Percentiles rank a stretch among this genome's conserved stretches.
These are phyloP conservation scores for Microctonus hyperodae DNA, from an alignment of 2,888 invertebrate genomes.

Conservation along the genomic window DNA sequence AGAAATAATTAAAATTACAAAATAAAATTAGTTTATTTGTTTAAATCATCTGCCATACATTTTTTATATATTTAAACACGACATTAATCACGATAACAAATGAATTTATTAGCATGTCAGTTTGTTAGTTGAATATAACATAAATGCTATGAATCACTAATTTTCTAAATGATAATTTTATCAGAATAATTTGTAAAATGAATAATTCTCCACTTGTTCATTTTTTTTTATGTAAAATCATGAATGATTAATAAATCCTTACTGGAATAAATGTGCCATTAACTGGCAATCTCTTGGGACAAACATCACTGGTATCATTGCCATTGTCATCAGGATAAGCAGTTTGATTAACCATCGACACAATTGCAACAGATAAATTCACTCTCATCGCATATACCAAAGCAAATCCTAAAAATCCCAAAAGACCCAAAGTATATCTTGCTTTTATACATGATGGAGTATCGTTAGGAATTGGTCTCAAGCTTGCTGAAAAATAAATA, in stretches of 20 bases:
- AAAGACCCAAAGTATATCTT: constrained; percentile 79
- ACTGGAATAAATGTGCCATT: constrained; percentile 56
- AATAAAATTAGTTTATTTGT: too few relatives aligned
- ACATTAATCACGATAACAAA: neutral
- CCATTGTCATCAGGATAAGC: constrained; percentile 67
- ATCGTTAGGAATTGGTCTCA: constrained; percentile 58
- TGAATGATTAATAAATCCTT: constrained; percentile 33
- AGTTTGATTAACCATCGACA: constrained; percentile 89
- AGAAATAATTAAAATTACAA: constrained; percentile 45
- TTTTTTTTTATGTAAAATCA: neutral
- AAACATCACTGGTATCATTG: constrained; percentile 69
- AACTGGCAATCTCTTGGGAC: constrained; percentile 64
- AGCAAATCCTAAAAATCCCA: constrained; percentile 88
- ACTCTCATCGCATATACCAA: constrained; percentile 91
- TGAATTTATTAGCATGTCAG: neutral
- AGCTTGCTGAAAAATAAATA: constrained; percentile 43
- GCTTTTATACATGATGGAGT: constrained; percentile 75
- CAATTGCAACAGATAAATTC: constrained; percentile 91
- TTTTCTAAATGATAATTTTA: too few relatives aligned
- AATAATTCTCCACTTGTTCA: too few relatives aligned
- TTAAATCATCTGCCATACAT: too few relatives aligned
- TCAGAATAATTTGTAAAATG: too few relatives aligned
- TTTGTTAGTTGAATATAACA: too few relatives aligned
- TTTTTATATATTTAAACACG: neutral
- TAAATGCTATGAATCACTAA: too few relatives aligned